These are phyloP conservation scores for Diprion similis DNA, from an alignment of 1,140 invertebrate species.

Conservation along the genomic window DNA sequence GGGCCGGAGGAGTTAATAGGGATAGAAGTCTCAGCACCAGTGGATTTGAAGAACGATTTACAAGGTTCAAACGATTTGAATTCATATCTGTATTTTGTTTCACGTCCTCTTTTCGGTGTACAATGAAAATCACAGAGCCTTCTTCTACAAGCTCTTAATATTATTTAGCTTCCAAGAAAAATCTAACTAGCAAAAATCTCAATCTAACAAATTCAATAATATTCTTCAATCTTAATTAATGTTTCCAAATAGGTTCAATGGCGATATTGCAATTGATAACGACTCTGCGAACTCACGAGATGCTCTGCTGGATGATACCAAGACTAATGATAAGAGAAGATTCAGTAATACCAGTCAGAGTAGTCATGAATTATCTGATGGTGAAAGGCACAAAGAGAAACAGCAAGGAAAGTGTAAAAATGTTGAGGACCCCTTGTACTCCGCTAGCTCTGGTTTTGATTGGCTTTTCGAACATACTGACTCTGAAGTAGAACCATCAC, in stretches of 20 bases:
- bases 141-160: too few relatives aligned
- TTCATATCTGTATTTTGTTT: conserved; percentile 7
- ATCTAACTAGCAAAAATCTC: conserved; percentile 4
- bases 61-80: conserved; percentile 33
- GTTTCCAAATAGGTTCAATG: conserved; percentile 43
- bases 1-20: conserved; percentile 41
- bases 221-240: too few relatives aligned
- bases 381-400: conserved; percentile 47
- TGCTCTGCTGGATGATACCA: conserved; percentile 50
- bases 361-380: conserved; percentile 54
- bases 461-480: conserved; percentile 64
- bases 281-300: conserved; percentile 57
- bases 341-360: conserved; percentile 58
- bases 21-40: conserved; percentile 48
- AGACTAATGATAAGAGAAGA: conserved; percentile 45
- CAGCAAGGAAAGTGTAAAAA: conserved; percentile 43
- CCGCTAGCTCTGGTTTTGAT: conserved; percentile 59
- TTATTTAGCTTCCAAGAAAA: not conserved
- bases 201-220: not conserved
- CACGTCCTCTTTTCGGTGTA: not conserved
- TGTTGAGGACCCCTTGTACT: conserved; percentile 49
- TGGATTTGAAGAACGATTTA: conserved; percentile 52
- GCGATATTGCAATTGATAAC: conserved; percentile 49
- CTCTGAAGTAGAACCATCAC: conserved; percentile 48
- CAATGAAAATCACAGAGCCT: conserved; percentile 8